Percentiles rank a stretch among this genome's conserved stretches.
Conservation (phyloP, 2,888 invertebrate genomes). For the Amitus sp. region DNA sequence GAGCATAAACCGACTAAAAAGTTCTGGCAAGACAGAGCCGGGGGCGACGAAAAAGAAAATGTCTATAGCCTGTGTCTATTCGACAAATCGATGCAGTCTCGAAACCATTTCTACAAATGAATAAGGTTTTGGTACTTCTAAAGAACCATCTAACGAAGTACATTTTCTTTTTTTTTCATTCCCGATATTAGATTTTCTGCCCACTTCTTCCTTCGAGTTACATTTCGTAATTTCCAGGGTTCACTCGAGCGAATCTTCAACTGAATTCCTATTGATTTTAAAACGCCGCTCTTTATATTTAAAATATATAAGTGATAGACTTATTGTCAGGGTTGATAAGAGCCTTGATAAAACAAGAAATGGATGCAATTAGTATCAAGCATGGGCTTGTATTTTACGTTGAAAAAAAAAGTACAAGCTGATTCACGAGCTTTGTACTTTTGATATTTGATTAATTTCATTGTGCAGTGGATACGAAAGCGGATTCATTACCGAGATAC, state of each 20-base stretch:
- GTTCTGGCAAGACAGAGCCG: conserved; percentile 43
- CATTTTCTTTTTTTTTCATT: too few relatives aligned
- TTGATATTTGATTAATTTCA: too few relatives aligned
- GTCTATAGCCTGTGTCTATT: background rate
- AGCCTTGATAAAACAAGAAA: background rate
- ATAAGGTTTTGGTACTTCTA: too few relatives aligned
- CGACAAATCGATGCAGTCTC: conserved; percentile 1
- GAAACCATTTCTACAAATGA: too few relatives aligned
- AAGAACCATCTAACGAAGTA: too few relatives aligned
- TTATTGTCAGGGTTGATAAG: background rate
- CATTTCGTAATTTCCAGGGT: background rate
- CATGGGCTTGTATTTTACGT: too few relatives aligned
- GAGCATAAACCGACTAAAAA: conserved; percentile 15
- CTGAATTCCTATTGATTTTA: background rate
- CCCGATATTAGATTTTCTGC: too few relatives aligned
- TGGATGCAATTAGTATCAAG: background rate
- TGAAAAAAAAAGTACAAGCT: too few relatives aligned
- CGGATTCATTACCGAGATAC: too few relatives aligned
- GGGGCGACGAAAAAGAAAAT: background rate
- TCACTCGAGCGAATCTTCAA: background rate
- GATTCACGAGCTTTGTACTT: too few relatives aligned
- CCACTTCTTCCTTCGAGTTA: too few relatives aligned
- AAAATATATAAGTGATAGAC: background rate
- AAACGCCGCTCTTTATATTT: background rate
- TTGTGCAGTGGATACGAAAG: too few relatives aligned